Conservation (phyloP, 2,113 vertebrate genomes). For the Cyprinodon variegatus region DNA sequence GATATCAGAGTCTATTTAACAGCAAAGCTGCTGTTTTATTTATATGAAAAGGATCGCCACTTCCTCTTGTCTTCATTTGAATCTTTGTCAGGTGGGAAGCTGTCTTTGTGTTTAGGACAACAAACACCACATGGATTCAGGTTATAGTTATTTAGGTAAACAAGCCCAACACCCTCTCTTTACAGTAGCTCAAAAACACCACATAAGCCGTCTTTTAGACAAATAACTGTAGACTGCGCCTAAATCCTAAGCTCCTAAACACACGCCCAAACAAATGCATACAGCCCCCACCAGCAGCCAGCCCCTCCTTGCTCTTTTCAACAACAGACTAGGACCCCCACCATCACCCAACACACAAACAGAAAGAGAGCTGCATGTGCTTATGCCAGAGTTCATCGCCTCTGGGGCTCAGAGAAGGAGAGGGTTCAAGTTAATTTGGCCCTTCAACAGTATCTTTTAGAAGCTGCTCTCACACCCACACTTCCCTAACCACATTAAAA, state of each 20-base stretch:
- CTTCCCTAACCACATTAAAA: constrained; percentile 18
- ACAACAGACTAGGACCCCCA: constrained; percentile 51
- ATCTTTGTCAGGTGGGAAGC: constrained; percentile 22
- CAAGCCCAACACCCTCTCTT: constrained; percentile 24
- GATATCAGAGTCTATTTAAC: not conserved
- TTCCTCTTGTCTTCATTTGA: constrained; percentile 11
- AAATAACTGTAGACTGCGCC: constrained; percentile 72
- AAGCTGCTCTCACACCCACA: constrained; percentile 61
- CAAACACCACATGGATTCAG: constrained; percentile 27
- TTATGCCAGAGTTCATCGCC: constrained; percentile 72
- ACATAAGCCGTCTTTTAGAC: constrained; percentile 77
- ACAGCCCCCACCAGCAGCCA: constrained; percentile 28
- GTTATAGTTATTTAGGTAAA: constrained; percentile 61
- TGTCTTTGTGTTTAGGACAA: constrained; percentile 45
- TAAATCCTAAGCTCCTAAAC: constrained; percentile 53
- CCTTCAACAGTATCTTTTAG: constrained; percentile 77
- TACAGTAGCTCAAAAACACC: constrained; percentile 64
- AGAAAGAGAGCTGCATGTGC: constrained; percentile 62
- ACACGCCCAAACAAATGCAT: constrained; percentile 37
- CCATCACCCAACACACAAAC: constrained; percentile 17
- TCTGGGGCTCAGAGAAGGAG: constrained; percentile 72
- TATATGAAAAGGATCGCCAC: constrained; percentile 39
- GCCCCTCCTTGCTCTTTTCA: constrained; percentile 51
- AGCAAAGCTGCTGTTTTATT: constrained; percentile 50
- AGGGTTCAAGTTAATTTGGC: constrained; percentile 78